Percentiles rank a stretch among this genome's conserved stretches.
Conservation (phyloP, 2,888 invertebrate genomes). For the Teleiodes luculella region DNA sequence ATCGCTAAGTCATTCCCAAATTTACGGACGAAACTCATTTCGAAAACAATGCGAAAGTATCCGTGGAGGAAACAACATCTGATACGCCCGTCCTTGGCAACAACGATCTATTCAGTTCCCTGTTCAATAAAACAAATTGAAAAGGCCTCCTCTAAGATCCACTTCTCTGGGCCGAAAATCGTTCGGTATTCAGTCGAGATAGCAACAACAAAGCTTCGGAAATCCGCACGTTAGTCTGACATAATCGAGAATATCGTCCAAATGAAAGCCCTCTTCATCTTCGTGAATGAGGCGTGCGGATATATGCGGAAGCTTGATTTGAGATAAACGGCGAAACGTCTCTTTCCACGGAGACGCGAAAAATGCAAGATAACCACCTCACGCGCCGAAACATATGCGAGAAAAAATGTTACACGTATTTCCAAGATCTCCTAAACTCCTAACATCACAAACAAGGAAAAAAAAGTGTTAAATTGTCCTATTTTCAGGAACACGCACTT, state of each 20-base stretch:
- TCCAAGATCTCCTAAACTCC: background rate
- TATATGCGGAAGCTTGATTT: background rate
- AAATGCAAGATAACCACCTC: background rate
- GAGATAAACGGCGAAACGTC: conserved; percentile 3
- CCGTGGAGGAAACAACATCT: background rate
- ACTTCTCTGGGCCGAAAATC: background rate
- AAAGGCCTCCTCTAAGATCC: background rate
- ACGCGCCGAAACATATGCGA: conserved; percentile 3
- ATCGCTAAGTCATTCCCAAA: background rate
- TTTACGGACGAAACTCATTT: background rate
- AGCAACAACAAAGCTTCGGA: conserved; percentile 10
- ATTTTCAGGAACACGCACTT: conserved; percentile 1
- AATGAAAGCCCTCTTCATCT: conserved; percentile 6
- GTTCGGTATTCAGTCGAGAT: conserved; percentile 3
- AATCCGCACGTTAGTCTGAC: conserved; percentile 11
- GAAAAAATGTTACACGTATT: background rate
- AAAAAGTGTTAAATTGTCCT: conserved; percentile 4
- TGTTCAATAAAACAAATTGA: conserved; percentile 7
- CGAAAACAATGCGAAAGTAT: background rate
- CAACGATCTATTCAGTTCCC: background rate
- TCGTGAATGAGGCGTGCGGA: conserved; percentile 7
- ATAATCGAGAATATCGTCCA: conserved; percentile 6
- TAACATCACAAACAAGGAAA: conserved; percentile 1
- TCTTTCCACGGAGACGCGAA: background rate
- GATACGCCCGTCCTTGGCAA: background rate